A percentile compares a stretch with the other conserved stretches of the same genome.
phyloP scores from a whole-genome alignment of 2,888 invertebrate species.

The Phrixothrix hirtus region DNA sequence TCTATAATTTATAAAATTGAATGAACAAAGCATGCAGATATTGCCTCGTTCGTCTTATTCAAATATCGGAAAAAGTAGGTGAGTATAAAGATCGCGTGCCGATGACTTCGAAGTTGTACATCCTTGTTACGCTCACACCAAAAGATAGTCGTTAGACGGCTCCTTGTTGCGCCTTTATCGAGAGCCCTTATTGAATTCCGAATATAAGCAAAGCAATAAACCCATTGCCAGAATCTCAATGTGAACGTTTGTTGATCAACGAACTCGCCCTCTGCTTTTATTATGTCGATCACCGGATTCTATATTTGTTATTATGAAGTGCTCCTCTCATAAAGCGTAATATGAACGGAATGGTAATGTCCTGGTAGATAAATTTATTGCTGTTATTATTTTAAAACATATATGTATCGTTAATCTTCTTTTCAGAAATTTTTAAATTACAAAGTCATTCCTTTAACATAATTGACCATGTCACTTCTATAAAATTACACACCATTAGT shows the following conservation, averaged over 20 bases:
- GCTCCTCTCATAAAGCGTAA: too few species aligned
- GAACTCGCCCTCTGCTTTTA: constrained; percentile 41
- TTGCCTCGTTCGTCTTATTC: constrained; percentile 24
- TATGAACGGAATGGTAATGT: too few species aligned
- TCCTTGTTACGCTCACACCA: constrained; percentile 39
- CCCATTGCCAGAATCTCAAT: constrained; percentile 53
- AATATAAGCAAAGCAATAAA: constrained; percentile 55
- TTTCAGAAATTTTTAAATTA: too few species aligned
- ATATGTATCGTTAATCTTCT: too few species aligned
- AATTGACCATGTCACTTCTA: too few species aligned
- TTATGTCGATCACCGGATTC: constrained; percentile 38
- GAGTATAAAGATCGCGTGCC: constrained; percentile 23
- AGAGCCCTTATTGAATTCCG: constrained; percentile 52
- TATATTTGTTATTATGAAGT: constrained; percentile 29
- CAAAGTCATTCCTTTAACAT: too few species aligned
- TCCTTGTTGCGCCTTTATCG: constrained; percentile 48
- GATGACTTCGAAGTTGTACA: constrained; percentile 12
- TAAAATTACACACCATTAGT: too few species aligned
- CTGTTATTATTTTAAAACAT: too few species aligned
- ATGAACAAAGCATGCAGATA: constrained; percentile 18
- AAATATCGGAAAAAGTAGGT: constrained; percentile 29
- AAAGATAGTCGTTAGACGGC: constrained; percentile 35
- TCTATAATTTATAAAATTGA: too few species aligned
- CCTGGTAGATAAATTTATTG: too few species aligned
- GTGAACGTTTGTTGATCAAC: constrained; percentile 49